Base-by-base conservation (phyloP, 2,888 invertebrate genomes). In the Dioctria rufipes region DNA sequence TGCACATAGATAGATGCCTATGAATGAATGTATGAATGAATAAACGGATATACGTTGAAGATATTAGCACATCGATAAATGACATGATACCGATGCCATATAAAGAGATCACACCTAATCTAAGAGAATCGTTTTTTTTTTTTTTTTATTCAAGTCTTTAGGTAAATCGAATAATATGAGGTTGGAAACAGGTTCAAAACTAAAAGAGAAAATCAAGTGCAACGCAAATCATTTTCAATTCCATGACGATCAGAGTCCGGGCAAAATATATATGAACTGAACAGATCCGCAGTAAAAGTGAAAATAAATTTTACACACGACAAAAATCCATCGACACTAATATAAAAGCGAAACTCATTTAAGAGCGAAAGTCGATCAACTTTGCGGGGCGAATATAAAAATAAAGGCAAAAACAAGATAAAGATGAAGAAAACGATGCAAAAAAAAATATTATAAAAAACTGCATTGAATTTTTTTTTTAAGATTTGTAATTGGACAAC, bases 171-270 rank as follows among this genome's bases (percentile, higher is more conserved):
- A 65, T 25, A 25, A 25, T 25, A 25, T 67, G 71, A 71, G 37
- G 11, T 71, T n/a, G 51, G 71, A 54, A 73, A 73, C 73, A 58
- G 73, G 73, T 73, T 73, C 60, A 63, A 63, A 69, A 63, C 46
- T 61, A 63, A 61, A 77, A 73, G 73, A 42, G 77, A 63, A 77
- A 77, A 77, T 63, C 63, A 77, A 77, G 63, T 77, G 63, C 77
- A 77, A 11, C 25, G 25, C 25, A 60, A 58, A 43, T 67, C 25
- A 6, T 67, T 46, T 67, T 67, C 5, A 46, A 67, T 46, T 13
- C 9, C 66, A 46, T 66, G 51, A 77, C 77, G 49, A 46, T 63
- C 49, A 49, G 3, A 11, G 63, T 13, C 11, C 5, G 25, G 25
- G 75, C 61, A 43, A 43, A n/a, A n/a, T 25, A 25, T 63, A 40